Evolutionary conservation across 1,140 invertebrate genomes (phyloP), one percentile per base, ranked within the genome.

Genomic region (Phortica variegata): DNA sequence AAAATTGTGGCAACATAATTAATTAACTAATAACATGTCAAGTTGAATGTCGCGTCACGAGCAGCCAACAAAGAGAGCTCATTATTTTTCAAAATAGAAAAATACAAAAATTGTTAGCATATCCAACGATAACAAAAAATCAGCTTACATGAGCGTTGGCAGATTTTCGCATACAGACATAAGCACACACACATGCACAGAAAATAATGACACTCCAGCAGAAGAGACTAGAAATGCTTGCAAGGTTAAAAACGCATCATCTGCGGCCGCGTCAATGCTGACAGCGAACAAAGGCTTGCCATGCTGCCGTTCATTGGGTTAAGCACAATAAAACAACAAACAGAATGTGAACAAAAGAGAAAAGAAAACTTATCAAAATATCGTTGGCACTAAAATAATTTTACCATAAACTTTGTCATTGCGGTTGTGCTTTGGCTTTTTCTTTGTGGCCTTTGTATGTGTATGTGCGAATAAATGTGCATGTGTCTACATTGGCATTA

Each of bases 171-270:
- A n/a, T n/a, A n/a, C n/a, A n/a, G n/a, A n/a, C n/a, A n/a, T n/a
- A n/a, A n/a, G n/a, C n/a, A n/a, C n/a, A n/a, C n/a, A n/a, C n/a
- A n/a, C n/a, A n/a, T n/a, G n/a, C n/a, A n/a, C n/a, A n/a, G n/a
- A n/a, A n/a, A n/a, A n/a, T n/a, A n/a, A n/a, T n/a, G n/a, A n/a
- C n/a, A n/a, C n/a, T n/a, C n/a, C n/a, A n/a, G n/a, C n/a, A n/a
- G n/a, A n/a, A n/a, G n/a, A n/a, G n/a, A n/a, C n/a, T n/a, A n/a
- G n/a, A n/a, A n/a, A n/a, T n/a, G n/a, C n/a, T n/a, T n/a, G n/a
- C n/a, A n/a, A n/a, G n/a, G n/a, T 66, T 66, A 66, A 66, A 66
- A 66, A 60, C 60, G 55, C 63, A 68, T 68, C 63, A n/a, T n/a
- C n/a, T n/a, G n/a, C n/a, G n/a, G n/a, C n/a, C n/a, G n/a, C n/a